Evolutionary conservation across 2,888 invertebrate species (phyloP), one percentile per base, ranked within the genome.

Genomic region (Toxonevra muliebris): DNA sequence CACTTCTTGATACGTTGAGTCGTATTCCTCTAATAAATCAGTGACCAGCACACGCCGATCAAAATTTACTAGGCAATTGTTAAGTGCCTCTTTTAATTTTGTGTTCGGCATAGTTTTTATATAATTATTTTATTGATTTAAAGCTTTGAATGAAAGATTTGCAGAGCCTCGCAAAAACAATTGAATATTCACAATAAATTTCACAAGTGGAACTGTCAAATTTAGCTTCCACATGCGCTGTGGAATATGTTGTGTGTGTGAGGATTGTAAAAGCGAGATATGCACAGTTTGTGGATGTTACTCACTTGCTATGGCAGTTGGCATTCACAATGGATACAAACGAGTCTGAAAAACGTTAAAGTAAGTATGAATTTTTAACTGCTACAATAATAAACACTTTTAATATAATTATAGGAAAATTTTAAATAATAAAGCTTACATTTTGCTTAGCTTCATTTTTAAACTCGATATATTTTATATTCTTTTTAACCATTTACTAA

Each of bases 11-110:
- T 82, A 77, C 3, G 76, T 52, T 52, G 83, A 71, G 54, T 79
- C 76, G 62, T 82, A 83, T 54, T 82, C 74, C 61, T 84, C 79
- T 59, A 84, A 66, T n/a, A 83, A 76, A 68, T 82, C 81, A 2
- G 80, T 84, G 61, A 83, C 75, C 54, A 80, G 68, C 65, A 84
- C 78, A 58, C 79, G 81, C 4, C 77, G 71, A 69, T 84, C 80
- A 43, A 83, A 83, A 69, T 78, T 81, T 30, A 83, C 80, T 42
- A 80, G 19, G 61, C 83, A 83, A 70, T 83, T 79, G 2, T 75
- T 71, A 9, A 83, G 72, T 15, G 82, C 83, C 42, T 76, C 69
- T 66, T 76, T 71, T 54, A 83, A 60, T 68, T 70, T 65, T 10
- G 52, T 61, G 10, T 67, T 65, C 13, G 64, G 59, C 75, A 75